Evolutionary conservation across 53 echinoderm and acorn worm species (phyloP).

Genomic region (Patiria pectinifera): DNA sequence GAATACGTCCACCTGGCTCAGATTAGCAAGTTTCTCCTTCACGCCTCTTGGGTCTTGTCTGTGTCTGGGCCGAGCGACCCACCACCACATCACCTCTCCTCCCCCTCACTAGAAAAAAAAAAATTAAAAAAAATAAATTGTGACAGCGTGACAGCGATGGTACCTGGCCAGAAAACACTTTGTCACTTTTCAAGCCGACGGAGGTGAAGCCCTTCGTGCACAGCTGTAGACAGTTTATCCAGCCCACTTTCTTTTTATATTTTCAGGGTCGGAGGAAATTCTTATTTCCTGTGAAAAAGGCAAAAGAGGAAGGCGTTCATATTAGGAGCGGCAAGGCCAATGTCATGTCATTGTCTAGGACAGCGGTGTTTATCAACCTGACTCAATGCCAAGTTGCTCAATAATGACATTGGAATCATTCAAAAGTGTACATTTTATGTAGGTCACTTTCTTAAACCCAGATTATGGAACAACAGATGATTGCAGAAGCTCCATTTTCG

Average conservation of each 20-base stretch:
- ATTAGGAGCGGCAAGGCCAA: conserved; percentile 26
- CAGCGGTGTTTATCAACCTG: not conserved
- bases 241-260: not conserved
- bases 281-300: conserved; percentile 49
- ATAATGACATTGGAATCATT: not conserved
- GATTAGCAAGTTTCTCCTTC: not conserved
- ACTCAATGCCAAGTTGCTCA: not conserved
- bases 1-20: not conserved
- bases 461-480: not conserved
- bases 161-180: not conserved
- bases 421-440: not conserved
- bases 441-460: not conserved
- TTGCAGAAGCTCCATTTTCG: no score
- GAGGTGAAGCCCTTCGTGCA: not conserved
- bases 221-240: conserved; percentile 18
- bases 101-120: not conserved
- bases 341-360: conserved; percentile 52
- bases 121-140: no score
- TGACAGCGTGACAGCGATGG: not conserved
- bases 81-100: not conserved
- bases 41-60: not conserved
- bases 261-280: conserved; percentile 51
- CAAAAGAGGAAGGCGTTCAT: conserved; percentile 48
- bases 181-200: not conserved
- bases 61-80: no score